Conservation (phyloP, 2,113 vertebrate genomes). For the Muscicapa adusta region DNA sequence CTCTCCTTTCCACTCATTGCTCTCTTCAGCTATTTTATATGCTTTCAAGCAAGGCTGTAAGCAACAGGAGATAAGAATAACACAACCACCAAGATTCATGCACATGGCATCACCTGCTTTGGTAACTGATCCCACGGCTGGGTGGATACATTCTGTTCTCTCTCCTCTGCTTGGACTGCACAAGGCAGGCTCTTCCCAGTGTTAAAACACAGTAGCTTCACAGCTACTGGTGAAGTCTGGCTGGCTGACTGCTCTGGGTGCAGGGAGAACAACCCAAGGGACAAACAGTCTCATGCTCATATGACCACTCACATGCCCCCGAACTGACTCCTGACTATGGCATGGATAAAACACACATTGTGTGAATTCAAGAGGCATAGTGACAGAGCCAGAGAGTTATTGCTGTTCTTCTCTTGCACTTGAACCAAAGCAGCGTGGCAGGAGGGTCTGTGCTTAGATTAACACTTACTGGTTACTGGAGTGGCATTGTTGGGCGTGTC, state of each 20-base stretch:
- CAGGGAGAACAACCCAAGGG: background rate
- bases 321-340: background rate
- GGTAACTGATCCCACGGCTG: background rate
- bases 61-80: background rate
- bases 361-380: background rate
- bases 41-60: background rate
- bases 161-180: background rate
- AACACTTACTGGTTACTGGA: slow-evolving; percentile 93
- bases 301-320: background rate
- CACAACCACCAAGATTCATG: background rate
- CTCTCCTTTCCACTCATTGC: background rate
- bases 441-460: slow-evolving; percentile 38
- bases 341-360: background rate
- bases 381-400: background rate
- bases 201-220: background rate
- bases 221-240: background rate
- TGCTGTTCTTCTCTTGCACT: background rate
- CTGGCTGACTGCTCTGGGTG: background rate
- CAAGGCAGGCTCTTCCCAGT: background rate
- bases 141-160: background rate
- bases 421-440: background rate
- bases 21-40: background rate
- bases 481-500: slow-evolving; percentile 98
- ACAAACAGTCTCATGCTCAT: background rate
- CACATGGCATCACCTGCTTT: background rate